These are phyloP conservation scores for Lasioglossum leucozonium DNA, from an alignment of 2,888 invertebrate species.

Conservation along the genomic window DNA sequence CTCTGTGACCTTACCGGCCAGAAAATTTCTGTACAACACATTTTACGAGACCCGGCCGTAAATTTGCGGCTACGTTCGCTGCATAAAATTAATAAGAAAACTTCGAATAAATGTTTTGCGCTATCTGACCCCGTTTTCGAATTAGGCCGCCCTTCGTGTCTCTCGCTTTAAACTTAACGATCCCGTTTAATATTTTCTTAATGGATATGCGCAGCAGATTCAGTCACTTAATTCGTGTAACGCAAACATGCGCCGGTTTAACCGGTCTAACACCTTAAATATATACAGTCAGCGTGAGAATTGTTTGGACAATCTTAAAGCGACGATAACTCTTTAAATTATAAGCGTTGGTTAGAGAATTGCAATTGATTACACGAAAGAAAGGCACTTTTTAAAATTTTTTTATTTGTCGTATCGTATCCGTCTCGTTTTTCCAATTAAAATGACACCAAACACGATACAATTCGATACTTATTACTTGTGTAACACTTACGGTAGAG, in stretches of 20 bases:
- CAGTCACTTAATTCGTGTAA: neutral
- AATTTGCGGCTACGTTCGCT: neutral
- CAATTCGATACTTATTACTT: too few relatives aligned
- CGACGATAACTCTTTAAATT: too few relatives aligned
- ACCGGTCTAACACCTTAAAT: neutral
- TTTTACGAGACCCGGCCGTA: neutral
- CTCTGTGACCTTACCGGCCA: slow-evolving; percentile 10
- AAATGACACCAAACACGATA: too few relatives aligned
- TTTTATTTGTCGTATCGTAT: too few relatives aligned
- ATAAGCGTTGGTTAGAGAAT: too few relatives aligned
- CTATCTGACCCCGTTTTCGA: slow-evolving; percentile 18
- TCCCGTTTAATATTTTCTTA: slow-evolving; percentile 14
- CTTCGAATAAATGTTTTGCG: slow-evolving; percentile 15
- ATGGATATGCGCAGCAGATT: neutral
- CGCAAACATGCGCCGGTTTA: neutral
- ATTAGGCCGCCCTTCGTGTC: slow-evolving; percentile 13
- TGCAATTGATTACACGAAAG: too few relatives aligned
- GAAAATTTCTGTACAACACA: neutral
- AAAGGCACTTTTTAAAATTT: too few relatives aligned
- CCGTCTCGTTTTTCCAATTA: too few relatives aligned
- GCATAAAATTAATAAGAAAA: slow-evolving; percentile 18
- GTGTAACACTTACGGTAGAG: too few relatives aligned
- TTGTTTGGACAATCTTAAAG: too few relatives aligned
- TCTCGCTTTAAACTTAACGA: neutral
- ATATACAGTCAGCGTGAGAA: too few relatives aligned